phyloP scores from a whole-genome alignment of 2,113 vertebrate genomes.

The Neomonachus schauinslandi region DNA sequence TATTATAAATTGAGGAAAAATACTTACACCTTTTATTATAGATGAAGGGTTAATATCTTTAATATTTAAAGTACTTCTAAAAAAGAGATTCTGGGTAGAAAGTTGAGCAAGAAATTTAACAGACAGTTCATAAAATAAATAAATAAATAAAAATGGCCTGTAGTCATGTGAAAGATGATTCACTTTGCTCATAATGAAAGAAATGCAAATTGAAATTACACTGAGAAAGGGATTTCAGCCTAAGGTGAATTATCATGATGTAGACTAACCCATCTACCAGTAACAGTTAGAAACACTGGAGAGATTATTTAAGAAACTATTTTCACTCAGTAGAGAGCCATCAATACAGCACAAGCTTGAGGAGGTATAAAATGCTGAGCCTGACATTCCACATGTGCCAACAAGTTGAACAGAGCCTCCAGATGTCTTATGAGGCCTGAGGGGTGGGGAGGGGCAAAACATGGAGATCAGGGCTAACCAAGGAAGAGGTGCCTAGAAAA shows the following conservation, averaged over 20 bases:
- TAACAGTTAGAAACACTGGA: background rate
- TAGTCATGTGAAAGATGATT: conserved; percentile 13
- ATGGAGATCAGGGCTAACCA: background rate
- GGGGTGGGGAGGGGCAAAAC: background rate
- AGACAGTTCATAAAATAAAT: background rate
- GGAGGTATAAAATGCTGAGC: background rate
- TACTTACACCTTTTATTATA: background rate
- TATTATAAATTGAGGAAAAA: background rate
- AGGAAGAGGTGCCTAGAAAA: background rate
- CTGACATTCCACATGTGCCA: background rate
- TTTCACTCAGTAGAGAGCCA: background rate
- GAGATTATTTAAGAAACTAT: background rate
- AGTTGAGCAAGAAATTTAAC: background rate
- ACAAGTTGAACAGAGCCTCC: background rate
- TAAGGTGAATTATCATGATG: background rate
- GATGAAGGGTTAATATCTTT: background rate
- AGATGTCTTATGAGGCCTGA: background rate
- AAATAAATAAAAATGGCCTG: background rate
- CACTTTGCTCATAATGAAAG: background rate
- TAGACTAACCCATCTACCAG: background rate
- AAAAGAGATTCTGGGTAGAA: background rate
- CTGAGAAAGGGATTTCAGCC: background rate
- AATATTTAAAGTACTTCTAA: background rate
- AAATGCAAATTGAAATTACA: conserved; percentile 42
- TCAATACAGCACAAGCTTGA: background rate